These are phyloP conservation scores for Sarcophaga bullata DNA, from an alignment of 1,140 invertebrate genomes.

Conservation along the genomic window DNA sequence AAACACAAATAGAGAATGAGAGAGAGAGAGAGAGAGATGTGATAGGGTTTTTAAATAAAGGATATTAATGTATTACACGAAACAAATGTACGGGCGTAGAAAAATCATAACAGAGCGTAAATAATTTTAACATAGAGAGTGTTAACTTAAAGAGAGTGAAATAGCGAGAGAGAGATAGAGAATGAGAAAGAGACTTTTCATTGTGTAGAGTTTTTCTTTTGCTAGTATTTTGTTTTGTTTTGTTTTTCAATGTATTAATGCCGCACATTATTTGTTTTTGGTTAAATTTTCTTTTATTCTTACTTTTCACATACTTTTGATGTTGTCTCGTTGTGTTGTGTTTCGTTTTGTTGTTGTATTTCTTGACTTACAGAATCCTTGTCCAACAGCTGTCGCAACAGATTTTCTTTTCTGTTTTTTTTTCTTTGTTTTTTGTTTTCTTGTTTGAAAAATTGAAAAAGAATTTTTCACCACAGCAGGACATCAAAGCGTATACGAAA, in stretches of 20 bases:
- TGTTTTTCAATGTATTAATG: constrained; percentile 11
- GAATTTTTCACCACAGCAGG: constrained; percentile 37
- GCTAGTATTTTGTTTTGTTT: constrained; percentile 13
- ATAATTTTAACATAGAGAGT: background rate
- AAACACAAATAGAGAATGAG: constrained; percentile 45
- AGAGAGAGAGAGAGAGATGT: constrained; percentile 25
- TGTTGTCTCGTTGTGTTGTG: background rate
- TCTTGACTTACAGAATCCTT: constrained; percentile 31
- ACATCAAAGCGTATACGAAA: constrained; percentile 23
- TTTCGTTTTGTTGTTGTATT: background rate
- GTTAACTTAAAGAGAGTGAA: background rate
- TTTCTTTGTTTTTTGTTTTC: too few species aligned
- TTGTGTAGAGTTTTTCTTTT: constrained; percentile 21
- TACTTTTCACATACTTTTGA: background rate
- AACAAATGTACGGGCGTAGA: constrained; percentile 21
- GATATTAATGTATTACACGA: background rate
- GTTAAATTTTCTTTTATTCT: background rate
- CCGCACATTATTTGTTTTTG: background rate
- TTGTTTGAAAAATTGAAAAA: background rate
- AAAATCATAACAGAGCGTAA: constrained; percentile 38
- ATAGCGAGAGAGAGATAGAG: constrained; percentile 8
- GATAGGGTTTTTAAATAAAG: background rate
- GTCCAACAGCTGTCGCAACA: constrained; percentile 39
- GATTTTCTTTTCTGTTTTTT: background rate
- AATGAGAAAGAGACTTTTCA: background rate